Percentiles rank a stretch among this genome's conserved stretches.
Evolutionary conservation across 2,797 vertebrate genomes (phyloP).

Genomic region (Paratrypauchen microcephalus): DNA sequence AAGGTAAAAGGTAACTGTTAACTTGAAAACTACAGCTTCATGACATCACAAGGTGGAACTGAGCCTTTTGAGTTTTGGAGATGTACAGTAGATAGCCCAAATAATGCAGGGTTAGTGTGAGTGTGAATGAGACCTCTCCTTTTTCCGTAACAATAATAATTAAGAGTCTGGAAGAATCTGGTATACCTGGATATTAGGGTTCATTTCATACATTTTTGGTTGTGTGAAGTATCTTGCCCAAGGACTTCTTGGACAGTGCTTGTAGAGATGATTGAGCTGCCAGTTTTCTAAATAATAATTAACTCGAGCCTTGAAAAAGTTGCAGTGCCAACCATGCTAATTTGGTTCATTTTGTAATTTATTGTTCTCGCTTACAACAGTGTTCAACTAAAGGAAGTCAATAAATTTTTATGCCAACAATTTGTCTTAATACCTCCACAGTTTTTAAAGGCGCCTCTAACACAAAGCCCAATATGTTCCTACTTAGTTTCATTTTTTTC

Average conservation of each 20-base stretch:
- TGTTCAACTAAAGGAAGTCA: background rate
- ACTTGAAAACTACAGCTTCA: too few species aligned
- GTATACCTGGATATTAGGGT: background rate
- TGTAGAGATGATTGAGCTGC: background rate
- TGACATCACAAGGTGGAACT: too few species aligned
- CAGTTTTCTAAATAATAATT: background rate
- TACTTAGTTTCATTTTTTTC: constrained; percentile 1
- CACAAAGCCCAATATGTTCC: constrained; percentile 1
- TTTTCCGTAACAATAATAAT: too few species aligned
- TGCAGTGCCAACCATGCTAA: too few species aligned
- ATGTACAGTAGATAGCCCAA: too few species aligned
- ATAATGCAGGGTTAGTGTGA: too few species aligned
- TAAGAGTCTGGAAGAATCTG: background rate
- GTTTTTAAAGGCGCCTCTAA: background rate
- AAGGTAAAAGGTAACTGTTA: too few species aligned
- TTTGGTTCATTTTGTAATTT: background rate
- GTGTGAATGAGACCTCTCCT: too few species aligned
- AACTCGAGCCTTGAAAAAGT: too few species aligned
- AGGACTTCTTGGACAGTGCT: too few species aligned
- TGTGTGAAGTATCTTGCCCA: background rate
- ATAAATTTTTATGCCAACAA: background rate
- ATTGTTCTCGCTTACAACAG: background rate
- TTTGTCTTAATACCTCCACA: background rate
- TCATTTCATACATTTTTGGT: background rate
- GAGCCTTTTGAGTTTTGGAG: too few species aligned